Evolutionary conservation across 1,140 invertebrate species (phyloP), one percentile per base, ranked within the genome.

Genomic region (Drosophila parvula): DNA sequence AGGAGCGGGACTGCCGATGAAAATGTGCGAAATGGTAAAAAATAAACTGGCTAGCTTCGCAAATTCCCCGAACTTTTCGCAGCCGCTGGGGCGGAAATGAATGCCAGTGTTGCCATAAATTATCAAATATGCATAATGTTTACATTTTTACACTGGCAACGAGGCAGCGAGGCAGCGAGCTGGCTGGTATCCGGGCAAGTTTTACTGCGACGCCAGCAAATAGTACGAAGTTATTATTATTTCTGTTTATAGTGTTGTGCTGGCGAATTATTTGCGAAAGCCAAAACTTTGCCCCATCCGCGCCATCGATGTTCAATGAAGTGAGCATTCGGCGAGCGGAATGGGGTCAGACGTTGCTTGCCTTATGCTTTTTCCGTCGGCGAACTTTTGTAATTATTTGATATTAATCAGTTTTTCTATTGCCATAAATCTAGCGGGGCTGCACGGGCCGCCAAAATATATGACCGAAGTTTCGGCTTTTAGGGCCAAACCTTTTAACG

Each of bases 101-200:
- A 91, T 91, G 90, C 84, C 90, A 91, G 89, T 83, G 81, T 86
- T 91, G 89, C 90, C 82, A 91, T 91, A 91, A 91, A 91, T 91
- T 91, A 91, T 88, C 73, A 91, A 89, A 84, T 90, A 90, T 90
- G 88, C 88, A 88, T 90, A 83, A 90, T 90, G 81, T 88, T 90
- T 90, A 90, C 88, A 90, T 88, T 90, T 88, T 81, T 82, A 73
- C 36, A 55, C 79, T 76, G 64, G 44, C 40, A 40, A 40, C 65
- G 40, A 41, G 30, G 30, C n/a, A 32, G n/a, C 16, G 32, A 56
- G 4, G 28, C 30, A 34, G 12, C 14, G 36, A 8, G 28, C 10
- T 6, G 45, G 22, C 27, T 6, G 51, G 48, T 53, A 71, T 73
- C 70, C 69, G 82, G 68, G 43, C 70, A 85, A 82, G 82, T 83